phyloP scores from a whole-genome alignment of 1,140 invertebrate genomes.

The Polypedilum pembai region DNA sequence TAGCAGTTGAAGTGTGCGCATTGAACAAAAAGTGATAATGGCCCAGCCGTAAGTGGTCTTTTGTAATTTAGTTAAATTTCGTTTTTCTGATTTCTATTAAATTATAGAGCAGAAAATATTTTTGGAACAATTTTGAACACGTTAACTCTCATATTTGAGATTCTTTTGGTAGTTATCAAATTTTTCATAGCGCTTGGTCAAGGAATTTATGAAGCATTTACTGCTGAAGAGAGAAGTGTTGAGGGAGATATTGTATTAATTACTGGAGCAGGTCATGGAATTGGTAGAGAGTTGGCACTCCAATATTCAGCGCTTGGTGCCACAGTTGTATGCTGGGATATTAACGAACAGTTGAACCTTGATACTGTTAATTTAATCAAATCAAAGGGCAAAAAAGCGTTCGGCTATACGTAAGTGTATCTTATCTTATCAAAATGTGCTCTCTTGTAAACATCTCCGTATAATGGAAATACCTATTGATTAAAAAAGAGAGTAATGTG shows the following conservation, averaged over 20 bases:
- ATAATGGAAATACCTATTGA: not conserved
- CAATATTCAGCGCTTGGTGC: constrained; percentile 70
- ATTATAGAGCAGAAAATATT: not conserved
- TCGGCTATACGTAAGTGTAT: constrained; percentile 51
- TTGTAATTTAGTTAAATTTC: not conserved
- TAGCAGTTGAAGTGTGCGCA: no score
- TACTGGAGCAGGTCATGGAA: constrained; percentile 84
- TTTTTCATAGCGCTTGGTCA: not conserved
- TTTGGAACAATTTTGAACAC: not conserved
- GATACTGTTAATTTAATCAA: constrained; percentile 54
- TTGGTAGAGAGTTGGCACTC: constrained; percentile 76
- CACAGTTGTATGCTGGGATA: constrained; percentile 77
- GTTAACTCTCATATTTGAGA: not conserved
- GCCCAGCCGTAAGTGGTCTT: not conserved
- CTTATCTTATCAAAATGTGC: not conserved
- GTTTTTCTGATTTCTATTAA: not conserved
- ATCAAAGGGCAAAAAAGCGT: constrained; percentile 44
- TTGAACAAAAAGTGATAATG: not conserved
- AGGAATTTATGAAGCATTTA: not conserved
- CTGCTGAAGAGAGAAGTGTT: constrained; percentile 50
- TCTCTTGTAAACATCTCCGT: not conserved
- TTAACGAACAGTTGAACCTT: constrained; percentile 64
- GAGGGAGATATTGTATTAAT: constrained; percentile 61
- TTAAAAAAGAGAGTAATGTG: not conserved
- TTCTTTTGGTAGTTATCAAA: not conserved